phyloP scores from a whole-genome alignment of 2,888 invertebrate species.

The Athalia cordata region DNA sequence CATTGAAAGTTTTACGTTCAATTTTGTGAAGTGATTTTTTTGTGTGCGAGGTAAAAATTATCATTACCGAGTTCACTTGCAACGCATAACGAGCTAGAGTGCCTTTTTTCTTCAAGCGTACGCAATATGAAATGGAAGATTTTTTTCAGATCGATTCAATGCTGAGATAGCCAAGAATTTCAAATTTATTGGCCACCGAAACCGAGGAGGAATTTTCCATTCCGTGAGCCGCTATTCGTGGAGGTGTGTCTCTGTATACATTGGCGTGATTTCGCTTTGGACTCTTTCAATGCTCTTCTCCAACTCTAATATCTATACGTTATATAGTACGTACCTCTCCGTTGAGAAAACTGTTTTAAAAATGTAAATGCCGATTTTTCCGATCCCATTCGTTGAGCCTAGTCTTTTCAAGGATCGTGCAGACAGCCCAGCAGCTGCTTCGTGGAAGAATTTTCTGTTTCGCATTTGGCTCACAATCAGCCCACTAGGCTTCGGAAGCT shows the following conservation, averaged over 20 bases:
- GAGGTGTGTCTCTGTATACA: slow-evolving; percentile 6
- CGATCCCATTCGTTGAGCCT: slow-evolving; percentile 1
- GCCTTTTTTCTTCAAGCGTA: slow-evolving; percentile 11
- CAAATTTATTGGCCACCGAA: slow-evolving; percentile 3
- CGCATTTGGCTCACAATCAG: neutral
- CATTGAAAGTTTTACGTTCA: no score
- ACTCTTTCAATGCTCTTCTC: neutral
- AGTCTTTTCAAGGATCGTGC: neutral
- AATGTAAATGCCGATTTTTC: slow-evolving; percentile 25
- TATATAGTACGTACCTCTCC: neutral
- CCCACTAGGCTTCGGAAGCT: neutral
- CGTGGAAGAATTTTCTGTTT: slow-evolving; percentile 18
- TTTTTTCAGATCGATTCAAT: slow-evolving; percentile 26
- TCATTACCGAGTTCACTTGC: slow-evolving; percentile 4
- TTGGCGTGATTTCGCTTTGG: slow-evolving; percentile 2
- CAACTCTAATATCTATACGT: neutral
- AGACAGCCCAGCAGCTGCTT: neutral
- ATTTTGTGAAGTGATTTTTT: no score
- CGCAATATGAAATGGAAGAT: slow-evolving; percentile 35
- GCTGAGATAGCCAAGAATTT: slow-evolving; percentile 12
- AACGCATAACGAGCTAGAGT: slow-evolving; percentile 8
- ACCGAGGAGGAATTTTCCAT: neutral
- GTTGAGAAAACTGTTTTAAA: slow-evolving; percentile 14
- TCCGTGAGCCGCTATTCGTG: neutral
- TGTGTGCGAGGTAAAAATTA: neutral